Base-by-base conservation (phyloP, 2,888 invertebrate species). In the Megamerina dolium region DNA sequence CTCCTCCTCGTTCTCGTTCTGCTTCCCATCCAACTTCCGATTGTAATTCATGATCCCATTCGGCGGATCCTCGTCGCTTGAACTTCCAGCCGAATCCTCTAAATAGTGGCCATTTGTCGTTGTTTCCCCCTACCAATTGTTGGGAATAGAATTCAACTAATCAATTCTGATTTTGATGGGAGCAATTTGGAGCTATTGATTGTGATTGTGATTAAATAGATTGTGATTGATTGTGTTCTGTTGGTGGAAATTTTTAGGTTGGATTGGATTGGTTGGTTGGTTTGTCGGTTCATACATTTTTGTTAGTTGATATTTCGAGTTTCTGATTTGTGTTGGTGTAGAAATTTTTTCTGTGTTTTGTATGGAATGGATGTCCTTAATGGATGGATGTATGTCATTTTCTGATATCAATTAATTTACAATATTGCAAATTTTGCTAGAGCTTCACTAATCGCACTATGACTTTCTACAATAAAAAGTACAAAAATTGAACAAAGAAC, bases 41-140 rank as follows among this genome's bases (percentile, higher is more conserved):
- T 14, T 42, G 36, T 13, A 26, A 29, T 14, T n/a, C n/a, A n/a
- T n/a, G n/a, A n/a, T n/a, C n/a, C 48, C 52, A 44, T 38, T 45
- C 45, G 45, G 46, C 34, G 40, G 49, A 45, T 48, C 56, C 53
- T 59, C 68, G 64, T 64, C 68, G 66, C 63, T 66, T 66, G 64
- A 68, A 62, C 63, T 68, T 70, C 70, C 70, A 70, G 61, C 68
- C 63, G 60, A 68, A 68, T 68, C 66, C 67, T 62, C 61, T 68
- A 70, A 70, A 68, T 68, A 63, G 71, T 66, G 67, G 70, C 71
- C 71, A 71, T 70, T 71, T 68, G 68, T 67, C 68, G 69, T 64
- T 66, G 68, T 64, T 71, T 72, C 71, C 72, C 72, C 72, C 72
- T 72, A 70, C 72, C 72, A 70, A 72, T 72, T 71, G 65, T 69